phyloP scores from a whole-genome alignment of 1,140 invertebrate genomes.

The Propsilocerus akamusi region DNA sequence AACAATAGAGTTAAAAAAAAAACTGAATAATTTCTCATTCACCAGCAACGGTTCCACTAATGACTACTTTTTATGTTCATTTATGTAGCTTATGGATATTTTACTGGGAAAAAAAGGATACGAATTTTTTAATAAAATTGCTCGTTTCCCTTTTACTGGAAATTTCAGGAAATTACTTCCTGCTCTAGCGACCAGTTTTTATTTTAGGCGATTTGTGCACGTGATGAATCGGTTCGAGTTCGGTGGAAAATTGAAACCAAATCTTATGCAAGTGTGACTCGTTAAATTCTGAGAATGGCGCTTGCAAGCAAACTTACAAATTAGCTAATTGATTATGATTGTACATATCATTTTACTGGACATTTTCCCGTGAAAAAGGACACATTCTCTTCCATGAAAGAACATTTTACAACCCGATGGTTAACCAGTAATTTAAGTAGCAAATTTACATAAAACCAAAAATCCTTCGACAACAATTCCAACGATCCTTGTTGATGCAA shows the following conservation, averaged over 20 bases:
- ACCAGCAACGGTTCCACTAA: background rate
- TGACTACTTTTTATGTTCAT: background rate
- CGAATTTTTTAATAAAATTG: background rate
- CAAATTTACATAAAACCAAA: slow-evolving; percentile 2
- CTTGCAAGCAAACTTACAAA: background rate
- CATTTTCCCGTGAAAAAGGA: background rate
- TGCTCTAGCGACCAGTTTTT: background rate
- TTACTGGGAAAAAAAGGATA: background rate
- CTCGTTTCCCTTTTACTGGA: background rate
- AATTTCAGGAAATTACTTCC: background rate
- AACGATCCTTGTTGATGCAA: background rate
- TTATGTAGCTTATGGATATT: background rate
- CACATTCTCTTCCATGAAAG: no score
- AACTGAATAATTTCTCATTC: background rate
- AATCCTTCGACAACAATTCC: background rate
- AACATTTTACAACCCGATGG: background rate
- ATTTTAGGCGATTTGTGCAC: no score
- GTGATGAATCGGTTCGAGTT: no score
- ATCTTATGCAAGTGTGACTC: no score
- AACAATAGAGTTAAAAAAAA: background rate
- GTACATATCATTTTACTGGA: background rate
- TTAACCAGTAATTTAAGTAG: slow-evolving; percentile 3
- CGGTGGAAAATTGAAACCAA: no score
- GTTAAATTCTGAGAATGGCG: background rate
- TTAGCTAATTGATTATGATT: background rate